Conservation (phyloP, 1,140 invertebrate species). For the Megathymus violae region DNA sequence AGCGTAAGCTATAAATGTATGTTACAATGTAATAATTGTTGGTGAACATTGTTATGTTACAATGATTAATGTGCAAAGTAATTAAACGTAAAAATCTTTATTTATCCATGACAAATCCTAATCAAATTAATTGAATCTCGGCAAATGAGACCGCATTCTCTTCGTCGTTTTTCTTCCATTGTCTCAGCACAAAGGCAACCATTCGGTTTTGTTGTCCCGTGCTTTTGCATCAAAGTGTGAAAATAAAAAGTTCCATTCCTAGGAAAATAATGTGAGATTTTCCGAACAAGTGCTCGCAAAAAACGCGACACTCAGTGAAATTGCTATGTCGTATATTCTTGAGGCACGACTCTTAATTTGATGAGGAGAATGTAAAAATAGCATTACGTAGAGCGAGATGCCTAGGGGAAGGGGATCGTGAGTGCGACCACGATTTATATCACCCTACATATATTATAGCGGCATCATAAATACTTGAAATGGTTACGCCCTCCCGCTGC, state of each 20-base stretch:
- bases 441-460: conserved; percentile 49
- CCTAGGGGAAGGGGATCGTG: conserved; percentile 20
- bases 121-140: conserved; percentile 59
- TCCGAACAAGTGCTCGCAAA: conserved; percentile 49
- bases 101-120: conserved; percentile 37
- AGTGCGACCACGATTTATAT: conserved; percentile 51
- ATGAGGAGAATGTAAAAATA: conserved; percentile 64
- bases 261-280: conserved; percentile 60
- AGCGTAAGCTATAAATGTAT: too few species aligned
- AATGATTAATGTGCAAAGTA: conserved; percentile 5
- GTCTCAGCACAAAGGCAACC: conserved; percentile 49
- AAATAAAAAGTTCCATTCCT: conserved; percentile 48
- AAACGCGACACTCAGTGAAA: conserved; percentile 52
- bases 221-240: conserved; percentile 44
- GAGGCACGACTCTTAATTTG: conserved; percentile 58
- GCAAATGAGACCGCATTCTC: conserved; percentile 46
- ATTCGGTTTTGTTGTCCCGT: conserved; percentile 53
- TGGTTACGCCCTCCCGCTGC: conserved; percentile 24
- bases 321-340: conserved; percentile 53
- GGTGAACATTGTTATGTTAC: too few species aligned
- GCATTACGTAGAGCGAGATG: conserved; percentile 42
- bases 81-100: conserved; percentile 23
- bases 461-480: conserved; percentile 49
- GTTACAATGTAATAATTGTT: too few species aligned
- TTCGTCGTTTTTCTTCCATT: conserved; percentile 49